A percentile compares a stretch with the other conserved stretches of the same genome.
phyloP scores from a whole-genome alignment of 2,797 vertebrate genomes.

The Ataeniobius toweri region DNA sequence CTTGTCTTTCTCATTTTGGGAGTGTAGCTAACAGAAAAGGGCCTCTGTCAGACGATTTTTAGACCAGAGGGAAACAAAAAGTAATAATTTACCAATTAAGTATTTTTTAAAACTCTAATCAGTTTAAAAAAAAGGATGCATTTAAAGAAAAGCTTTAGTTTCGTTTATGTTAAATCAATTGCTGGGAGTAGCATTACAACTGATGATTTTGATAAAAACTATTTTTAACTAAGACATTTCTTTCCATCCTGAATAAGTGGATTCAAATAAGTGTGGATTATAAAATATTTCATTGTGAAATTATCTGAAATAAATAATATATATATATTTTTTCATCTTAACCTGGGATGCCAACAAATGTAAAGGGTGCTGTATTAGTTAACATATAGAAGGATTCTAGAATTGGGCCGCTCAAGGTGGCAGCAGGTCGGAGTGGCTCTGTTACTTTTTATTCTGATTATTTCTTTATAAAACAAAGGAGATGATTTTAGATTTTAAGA shows the following conservation, averaged over 20 bases:
- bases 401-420: no score
- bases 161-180: background rate
- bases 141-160: background rate
- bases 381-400: background rate
- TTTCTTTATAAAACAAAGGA: no score
- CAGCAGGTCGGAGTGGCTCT: no score
- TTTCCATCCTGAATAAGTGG: no score
- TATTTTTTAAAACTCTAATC: background rate
- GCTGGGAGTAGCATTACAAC: background rate
- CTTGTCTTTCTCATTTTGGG: background rate
- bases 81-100: background rate
- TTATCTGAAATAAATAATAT: background rate
- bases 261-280: no score
- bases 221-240: background rate
- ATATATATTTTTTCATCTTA: background rate
- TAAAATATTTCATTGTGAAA: no score
- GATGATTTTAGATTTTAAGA: no score
- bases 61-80: background rate
- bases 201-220: background rate
- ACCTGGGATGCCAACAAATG: background rate
- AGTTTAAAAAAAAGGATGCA: background rate
- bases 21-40: background rate
- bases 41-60: background rate
- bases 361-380: background rate
- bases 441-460: no score